These are phyloP conservation scores for Neocrepidodera transversa DNA, from an alignment of 2,888 invertebrate species.

Conservation along the genomic window DNA sequence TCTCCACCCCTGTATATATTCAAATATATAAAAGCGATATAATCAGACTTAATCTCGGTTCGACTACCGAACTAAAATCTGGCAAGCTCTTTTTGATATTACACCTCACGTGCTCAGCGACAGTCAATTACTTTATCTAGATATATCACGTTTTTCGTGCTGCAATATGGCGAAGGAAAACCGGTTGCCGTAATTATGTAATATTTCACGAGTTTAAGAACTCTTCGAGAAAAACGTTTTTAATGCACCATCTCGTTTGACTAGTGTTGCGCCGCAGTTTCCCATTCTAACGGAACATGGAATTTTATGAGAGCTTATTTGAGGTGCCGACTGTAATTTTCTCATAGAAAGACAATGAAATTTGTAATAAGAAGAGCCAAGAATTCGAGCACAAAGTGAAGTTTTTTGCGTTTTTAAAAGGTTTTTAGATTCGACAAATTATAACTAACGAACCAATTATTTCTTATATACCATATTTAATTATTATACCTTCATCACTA, in stretches of 20 bases:
- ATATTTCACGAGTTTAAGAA: constrained; percentile 26
- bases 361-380: constrained; percentile 19
- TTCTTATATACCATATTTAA: neutral
- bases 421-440: neutral
- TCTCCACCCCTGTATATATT: too few relatives aligned
- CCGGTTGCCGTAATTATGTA: constrained; percentile 25
- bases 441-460: neutral
- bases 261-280: constrained; percentile 12
- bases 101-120: constrained; percentile 35
- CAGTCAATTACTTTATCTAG: constrained; percentile 37
- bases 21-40: too few relatives aligned
- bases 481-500: neutral
- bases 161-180: constrained; percentile 26
- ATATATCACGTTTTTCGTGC: constrained; percentile 29
- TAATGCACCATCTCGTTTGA: constrained; percentile 13
- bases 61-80: constrained; percentile 11
- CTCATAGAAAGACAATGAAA: constrained; percentile 16
- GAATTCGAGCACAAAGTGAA: constrained; percentile 11
- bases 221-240: constrained; percentile 14
- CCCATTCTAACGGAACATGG: constrained; percentile 2
- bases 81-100: constrained; percentile 28
- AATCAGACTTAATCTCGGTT: neutral
- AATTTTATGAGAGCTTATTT: constrained; percentile 22
- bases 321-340: constrained; percentile 16
- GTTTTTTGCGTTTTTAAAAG: neutral